Evolutionary conservation across 2,888 invertebrate species (phyloP).

Genomic region (Acanthococcus lagerstroemiae): DNA sequence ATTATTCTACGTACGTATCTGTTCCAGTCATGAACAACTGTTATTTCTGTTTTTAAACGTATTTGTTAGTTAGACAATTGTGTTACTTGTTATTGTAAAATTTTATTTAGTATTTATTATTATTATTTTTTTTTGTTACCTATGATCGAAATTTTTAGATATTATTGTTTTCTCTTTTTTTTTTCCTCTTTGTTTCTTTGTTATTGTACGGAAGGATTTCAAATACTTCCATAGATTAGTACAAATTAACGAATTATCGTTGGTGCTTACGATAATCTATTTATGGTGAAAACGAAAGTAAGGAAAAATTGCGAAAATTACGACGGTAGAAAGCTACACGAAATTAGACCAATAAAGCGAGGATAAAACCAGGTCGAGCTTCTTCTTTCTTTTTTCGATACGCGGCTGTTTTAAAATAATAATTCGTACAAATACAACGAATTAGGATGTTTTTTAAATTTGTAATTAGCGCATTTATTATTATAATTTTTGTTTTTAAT

Average conservation of each 20-base stretch:
- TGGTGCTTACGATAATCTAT: neutral
- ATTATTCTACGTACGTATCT: neutral
- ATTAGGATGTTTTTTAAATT: neutral
- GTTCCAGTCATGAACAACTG: constrained; percentile 2
- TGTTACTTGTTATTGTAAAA: constrained; percentile 25
- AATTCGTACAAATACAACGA: constrained; percentile 17
- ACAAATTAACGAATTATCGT: neutral
- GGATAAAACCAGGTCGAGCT: no score
- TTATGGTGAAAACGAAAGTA: neutral
- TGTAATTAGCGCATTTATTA: constrained; percentile 10
- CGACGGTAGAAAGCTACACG: no score
- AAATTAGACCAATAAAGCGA: no score
- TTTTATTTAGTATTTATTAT: constrained; percentile 15
- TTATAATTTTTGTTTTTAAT: neutral
- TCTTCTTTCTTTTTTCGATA: no score
- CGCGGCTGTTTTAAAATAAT: no score
- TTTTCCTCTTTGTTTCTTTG: neutral
- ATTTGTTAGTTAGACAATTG: constrained; percentile 14
- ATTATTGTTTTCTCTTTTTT: constrained; percentile 9
- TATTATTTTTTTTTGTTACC: constrained; percentile 25
- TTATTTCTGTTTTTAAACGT: neutral
- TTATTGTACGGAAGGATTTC: neutral
- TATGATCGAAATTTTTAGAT: constrained; percentile 17
- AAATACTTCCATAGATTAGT: neutral
- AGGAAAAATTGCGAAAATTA: neutral